These are phyloP conservation scores for Cephalophus harveyi DNA, from an alignment of 2,113 vertebrate genomes.

Conservation along the genomic window DNA sequence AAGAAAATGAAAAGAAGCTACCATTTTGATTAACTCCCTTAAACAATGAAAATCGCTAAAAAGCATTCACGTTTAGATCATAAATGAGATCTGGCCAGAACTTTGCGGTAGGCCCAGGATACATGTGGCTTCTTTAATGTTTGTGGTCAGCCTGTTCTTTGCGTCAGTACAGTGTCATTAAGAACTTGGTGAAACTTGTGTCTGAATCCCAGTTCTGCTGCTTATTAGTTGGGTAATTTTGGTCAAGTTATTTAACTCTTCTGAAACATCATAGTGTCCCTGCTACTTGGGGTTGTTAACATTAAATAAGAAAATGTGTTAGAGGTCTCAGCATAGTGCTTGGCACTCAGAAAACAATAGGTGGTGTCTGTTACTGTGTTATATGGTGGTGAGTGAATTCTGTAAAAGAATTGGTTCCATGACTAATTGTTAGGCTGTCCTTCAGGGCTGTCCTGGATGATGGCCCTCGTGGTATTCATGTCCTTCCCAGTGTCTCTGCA, in stretches of 20 bases:
- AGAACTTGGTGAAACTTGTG: conserved; percentile 76
- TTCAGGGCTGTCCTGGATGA: neutral
- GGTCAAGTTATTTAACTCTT: neutral
- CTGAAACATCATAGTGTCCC: neutral
- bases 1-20: conserved; percentile 9
- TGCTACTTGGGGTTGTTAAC: neutral
- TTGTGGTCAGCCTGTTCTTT: neutral
- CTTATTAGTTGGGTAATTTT: neutral
- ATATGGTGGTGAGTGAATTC: neutral
- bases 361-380: neutral
- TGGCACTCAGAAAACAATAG: neutral
- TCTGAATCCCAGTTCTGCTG: neutral
- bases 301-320: neutral
- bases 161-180: neutral
- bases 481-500: neutral
- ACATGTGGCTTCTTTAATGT: neutral
- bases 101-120: neutral
- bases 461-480: neutral
- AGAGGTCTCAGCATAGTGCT: neutral
- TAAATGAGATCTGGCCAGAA: neutral
- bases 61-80: neutral
- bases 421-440: neutral
- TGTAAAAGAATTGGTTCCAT: neutral
- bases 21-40: neutral
- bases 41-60: neutral